Evolutionary conservation across 2,888 invertebrate species (phyloP).

Genomic region (Campoplex capitator): DNA sequence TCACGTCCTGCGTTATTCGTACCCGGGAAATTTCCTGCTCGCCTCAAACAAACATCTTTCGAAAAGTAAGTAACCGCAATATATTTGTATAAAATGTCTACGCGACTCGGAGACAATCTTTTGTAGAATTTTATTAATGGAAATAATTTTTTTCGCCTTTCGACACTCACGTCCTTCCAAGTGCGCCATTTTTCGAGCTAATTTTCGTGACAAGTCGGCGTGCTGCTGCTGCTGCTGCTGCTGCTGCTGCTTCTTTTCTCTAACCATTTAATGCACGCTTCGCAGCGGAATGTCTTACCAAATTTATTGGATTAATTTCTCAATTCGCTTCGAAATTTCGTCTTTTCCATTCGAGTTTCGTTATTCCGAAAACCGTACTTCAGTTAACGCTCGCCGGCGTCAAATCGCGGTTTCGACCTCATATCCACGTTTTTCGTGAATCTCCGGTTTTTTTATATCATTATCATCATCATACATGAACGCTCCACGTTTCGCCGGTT

Average conservation of each 20-base stretch:
- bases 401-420: not conserved
- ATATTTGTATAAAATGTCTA: not conserved
- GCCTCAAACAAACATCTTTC: constrained; percentile 73
- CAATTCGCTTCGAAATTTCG: not conserved
- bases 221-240: not conserved
- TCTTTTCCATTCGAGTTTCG: not conserved
- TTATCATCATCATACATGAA: not conserved
- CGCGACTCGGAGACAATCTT: not conserved
- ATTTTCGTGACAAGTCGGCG: not conserved
- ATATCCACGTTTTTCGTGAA: not conserved
- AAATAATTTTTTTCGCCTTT: not conserved
- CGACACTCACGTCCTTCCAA: not conserved
- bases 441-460: not conserved
- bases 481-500: not conserved
- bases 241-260: not conserved
- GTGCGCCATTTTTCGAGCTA: constrained; percentile 3
- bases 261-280: not conserved
- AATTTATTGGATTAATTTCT: not conserved
- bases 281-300: not conserved
- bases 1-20: constrained; percentile 88
- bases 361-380: not conserved
- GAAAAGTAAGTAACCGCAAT: constrained; percentile 28
- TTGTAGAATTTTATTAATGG: not conserved
- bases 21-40: constrained; percentile 85
- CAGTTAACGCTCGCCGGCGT: not conserved